A percentile compares a stretch with the other conserved stretches of the same genome.
phyloP scores from a whole-genome alignment of 2,113 vertebrate genomes.

The Fregata magnificens region DNA sequence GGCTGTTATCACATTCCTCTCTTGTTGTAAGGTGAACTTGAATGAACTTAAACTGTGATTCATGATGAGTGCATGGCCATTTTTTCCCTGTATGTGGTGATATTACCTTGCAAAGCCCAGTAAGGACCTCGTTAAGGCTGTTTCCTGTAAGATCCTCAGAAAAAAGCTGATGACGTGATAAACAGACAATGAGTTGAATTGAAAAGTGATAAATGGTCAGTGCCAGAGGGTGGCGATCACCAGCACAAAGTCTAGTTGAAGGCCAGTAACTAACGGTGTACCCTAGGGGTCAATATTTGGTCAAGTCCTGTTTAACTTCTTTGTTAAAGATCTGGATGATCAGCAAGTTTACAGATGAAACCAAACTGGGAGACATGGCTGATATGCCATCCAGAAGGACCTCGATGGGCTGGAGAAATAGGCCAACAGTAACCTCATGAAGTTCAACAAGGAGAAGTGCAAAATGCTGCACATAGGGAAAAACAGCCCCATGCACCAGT shows the following conservation, averaged over 20 bases:
- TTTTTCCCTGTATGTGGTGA: not conserved
- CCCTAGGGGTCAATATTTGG: not conserved
- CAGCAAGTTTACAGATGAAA: not conserved
- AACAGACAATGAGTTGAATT: not conserved
- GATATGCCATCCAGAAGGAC: not conserved
- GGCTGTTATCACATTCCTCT: not conserved
- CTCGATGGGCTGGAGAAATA: not conserved
- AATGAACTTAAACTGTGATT: not conserved
- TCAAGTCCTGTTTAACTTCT: not conserved
- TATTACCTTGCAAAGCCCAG: not conserved
- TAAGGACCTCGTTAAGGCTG: not conserved
- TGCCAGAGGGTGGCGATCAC: not conserved
- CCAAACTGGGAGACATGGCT: not conserved
- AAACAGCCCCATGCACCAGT: not conserved
- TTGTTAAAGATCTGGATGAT: not conserved
- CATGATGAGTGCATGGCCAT: rapidly evolving
- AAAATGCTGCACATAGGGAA: not conserved
- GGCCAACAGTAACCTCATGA: not conserved
- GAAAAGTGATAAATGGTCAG: not conserved
- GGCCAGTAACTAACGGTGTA: not conserved
- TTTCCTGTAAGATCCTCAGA: not conserved
- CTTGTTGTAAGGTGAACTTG: not conserved
- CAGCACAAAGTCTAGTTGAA: not conserved
- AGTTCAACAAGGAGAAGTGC: not conserved
- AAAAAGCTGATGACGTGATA: not conserved